These are phyloP conservation scores for Meiosimyza platycephala DNA, from an alignment of 2,888 invertebrate species.

Conservation along the genomic window DNA sequence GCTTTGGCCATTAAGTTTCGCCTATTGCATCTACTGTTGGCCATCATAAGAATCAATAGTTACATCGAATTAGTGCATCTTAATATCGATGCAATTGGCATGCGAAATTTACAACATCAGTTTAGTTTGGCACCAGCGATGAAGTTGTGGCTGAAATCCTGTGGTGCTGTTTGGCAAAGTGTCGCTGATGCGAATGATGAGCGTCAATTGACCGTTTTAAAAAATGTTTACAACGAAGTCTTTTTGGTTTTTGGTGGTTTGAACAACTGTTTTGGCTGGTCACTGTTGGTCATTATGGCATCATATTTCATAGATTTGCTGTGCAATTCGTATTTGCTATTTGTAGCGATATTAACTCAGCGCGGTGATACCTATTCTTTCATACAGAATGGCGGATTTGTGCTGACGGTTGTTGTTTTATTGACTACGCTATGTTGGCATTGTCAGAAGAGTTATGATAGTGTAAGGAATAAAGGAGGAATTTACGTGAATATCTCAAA, in stretches of 20 bases:
- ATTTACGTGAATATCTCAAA: neutral
- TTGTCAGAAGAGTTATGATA: conserved; percentile 55
- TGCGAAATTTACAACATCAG: conserved; percentile 45
- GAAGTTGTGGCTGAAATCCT: neutral
- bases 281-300: conserved; percentile 56
- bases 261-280: conserved; percentile 63
- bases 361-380: conserved; percentile 16
- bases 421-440: conserved; percentile 56
- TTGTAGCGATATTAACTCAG: conserved; percentile 42
- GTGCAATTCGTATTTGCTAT: conserved; percentile 60
- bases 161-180: conserved; percentile 12
- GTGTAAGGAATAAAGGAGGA: conserved; percentile 49
- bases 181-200: conserved; percentile 34
- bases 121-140: neutral
- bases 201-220: conserved; percentile 51
- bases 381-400: conserved; percentile 43
- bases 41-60: conserved; percentile 50
- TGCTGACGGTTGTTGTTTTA: conserved; percentile 47
- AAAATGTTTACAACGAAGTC: conserved; percentile 56
- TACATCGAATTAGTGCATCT: conserved; percentile 46
- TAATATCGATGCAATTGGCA: conserved; percentile 46
- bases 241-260: conserved; percentile 53
- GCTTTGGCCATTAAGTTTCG: conserved; percentile 54
- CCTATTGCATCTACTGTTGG: conserved; percentile 41
- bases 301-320: conserved; percentile 61